Conservation (phyloP, 2,888 invertebrate species). For the Carcina quercana region DNA sequence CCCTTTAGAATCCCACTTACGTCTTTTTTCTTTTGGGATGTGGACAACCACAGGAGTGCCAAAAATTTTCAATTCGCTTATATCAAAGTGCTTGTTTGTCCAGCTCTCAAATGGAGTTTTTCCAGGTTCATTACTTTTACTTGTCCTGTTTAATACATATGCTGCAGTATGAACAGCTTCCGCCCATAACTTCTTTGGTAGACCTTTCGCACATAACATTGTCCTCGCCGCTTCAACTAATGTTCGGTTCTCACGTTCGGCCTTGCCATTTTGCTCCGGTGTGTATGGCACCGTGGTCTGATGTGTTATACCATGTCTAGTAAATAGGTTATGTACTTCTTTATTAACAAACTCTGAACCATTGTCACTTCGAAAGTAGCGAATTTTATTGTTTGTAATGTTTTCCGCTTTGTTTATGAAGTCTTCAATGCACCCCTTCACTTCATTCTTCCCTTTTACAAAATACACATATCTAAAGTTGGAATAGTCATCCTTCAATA, state of each 20-base stretch:
- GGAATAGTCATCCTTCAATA: slow-evolving; percentile 23
- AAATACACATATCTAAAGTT: slow-evolving; percentile 12
- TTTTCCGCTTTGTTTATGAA: not conserved
- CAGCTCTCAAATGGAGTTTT: slow-evolving; percentile 15
- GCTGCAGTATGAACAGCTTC: slow-evolving; percentile 9
- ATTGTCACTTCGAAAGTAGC: slow-evolving; percentile 13
- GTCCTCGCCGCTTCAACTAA: slow-evolving; percentile 10
- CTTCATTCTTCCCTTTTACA: slow-evolving; percentile 3
- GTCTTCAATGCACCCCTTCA: not conserved
- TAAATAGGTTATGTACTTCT: slow-evolving; percentile 8
- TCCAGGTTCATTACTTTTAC: not conserved
- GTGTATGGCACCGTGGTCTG: slow-evolving; percentile 10
- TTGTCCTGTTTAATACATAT: slow-evolving; percentile 6
- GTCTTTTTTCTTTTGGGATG: slow-evolving; percentile 10
- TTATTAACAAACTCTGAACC: slow-evolving; percentile 15
- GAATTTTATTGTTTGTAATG: slow-evolving; percentile 1
- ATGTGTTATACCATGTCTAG: slow-evolving; percentile 4
- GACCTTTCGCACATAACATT: slow-evolving; percentile 6
- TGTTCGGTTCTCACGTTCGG: slow-evolving; percentile 9
- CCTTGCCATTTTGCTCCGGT: slow-evolving; percentile 10
- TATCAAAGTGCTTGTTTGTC: not conserved
- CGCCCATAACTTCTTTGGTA: slow-evolving; percentile 13
- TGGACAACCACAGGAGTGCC: slow-evolving; percentile 6
- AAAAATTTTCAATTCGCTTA: not conserved
- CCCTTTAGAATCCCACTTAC: slow-evolving; percentile 10